Conservation (phyloP, 2,888 invertebrate species). For the Glomeris marginata region DNA sequence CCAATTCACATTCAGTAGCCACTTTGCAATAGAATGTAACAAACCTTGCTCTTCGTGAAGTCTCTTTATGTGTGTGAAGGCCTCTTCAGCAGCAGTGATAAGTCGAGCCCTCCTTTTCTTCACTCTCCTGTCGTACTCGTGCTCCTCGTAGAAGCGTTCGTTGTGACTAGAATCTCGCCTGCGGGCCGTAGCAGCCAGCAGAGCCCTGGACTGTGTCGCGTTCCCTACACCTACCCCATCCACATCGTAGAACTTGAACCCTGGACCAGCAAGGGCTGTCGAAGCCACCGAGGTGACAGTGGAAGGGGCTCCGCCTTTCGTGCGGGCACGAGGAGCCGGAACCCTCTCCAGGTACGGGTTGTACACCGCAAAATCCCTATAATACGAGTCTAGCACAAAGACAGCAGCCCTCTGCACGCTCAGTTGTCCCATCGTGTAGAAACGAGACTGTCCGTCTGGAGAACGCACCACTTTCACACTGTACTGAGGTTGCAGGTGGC, state of each 20-base stretch:
- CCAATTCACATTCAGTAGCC: background rate
- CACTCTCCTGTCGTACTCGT: slow-evolving; percentile 86
- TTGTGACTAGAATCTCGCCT: slow-evolving; percentile 86
- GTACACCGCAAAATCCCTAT: slow-evolving; percentile 89
- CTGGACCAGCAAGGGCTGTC: background rate
- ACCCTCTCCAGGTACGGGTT: slow-evolving; percentile 90
- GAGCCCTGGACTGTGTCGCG: slow-evolving; percentile 54
- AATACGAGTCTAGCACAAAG: slow-evolving; percentile 86
- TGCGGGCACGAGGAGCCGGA: slow-evolving; percentile 34
- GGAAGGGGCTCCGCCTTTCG: slow-evolving; percentile 19
- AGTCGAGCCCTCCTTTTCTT: slow-evolving; percentile 78
- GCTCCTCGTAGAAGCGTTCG: slow-evolving; percentile 94
- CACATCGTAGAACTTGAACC: slow-evolving; percentile 93
- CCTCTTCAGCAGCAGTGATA: slow-evolving; percentile 89
- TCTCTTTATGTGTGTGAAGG: slow-evolving; percentile 90
- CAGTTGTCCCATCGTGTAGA: slow-evolving; percentile 65
- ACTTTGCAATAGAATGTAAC: background rate
- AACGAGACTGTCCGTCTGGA: slow-evolving; percentile 83
- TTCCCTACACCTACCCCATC: slow-evolving; percentile 41
- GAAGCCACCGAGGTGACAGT: slow-evolving; percentile 18
- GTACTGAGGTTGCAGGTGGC: slow-evolving; percentile 79
- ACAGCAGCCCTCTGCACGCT: slow-evolving; percentile 92
- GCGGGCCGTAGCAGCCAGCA: slow-evolving; percentile 59
- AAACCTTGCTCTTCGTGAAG: slow-evolving; percentile 44
- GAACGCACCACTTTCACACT: slow-evolving; percentile 58